Percentiles rank a stretch among this genome's conserved stretches.
phyloP scores from a whole-genome alignment of 1,140 invertebrate species.

The Drosophila setifemur region DNA sequence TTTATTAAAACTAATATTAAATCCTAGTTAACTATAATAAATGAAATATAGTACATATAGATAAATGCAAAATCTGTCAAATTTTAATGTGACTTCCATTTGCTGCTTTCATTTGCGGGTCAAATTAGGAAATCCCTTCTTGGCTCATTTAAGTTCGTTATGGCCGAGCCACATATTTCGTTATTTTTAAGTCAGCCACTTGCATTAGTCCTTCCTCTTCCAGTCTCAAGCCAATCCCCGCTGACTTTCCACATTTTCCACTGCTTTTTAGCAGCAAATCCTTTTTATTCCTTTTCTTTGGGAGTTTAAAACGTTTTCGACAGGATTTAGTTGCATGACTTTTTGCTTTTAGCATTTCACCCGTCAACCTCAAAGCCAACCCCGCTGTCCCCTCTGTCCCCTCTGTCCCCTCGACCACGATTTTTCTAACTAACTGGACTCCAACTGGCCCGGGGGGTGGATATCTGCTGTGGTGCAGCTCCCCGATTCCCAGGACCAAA shows the following conservation, averaged over 20 bases:
- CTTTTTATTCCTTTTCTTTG: constrained; percentile 49
- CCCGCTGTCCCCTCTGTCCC: no score
- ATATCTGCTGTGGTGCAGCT: constrained; percentile 33
- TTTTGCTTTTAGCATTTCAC: constrained; percentile 76
- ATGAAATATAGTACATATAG: no score
- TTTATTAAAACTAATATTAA: no score
- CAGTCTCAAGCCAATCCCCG: background rate
- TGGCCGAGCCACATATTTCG: constrained; percentile 19
- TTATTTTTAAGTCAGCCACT: constrained; percentile 15
- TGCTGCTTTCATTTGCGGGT: background rate
- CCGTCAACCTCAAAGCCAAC: constrained; percentile 39
- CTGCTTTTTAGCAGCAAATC: constrained; percentile 76
- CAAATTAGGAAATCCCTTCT: background rate
- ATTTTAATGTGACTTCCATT: background rate
- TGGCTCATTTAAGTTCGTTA: constrained; percentile 22
- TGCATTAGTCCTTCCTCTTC: constrained; percentile 11
- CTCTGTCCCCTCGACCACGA: background rate
- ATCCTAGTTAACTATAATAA: no score
- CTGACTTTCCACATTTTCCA: constrained; percentile 46
- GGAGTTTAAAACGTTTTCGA: constrained; percentile 78
- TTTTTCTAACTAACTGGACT: constrained; percentile 13
- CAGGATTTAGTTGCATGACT: constrained; percentile 79
- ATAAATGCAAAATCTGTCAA: background rate
- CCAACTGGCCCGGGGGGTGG: constrained; percentile 32
- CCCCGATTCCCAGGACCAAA: constrained; percentile 55